Base-by-base conservation (phyloP, 2,113 vertebrate genomes). In the Ptychochromis oligacanthus region DNA sequence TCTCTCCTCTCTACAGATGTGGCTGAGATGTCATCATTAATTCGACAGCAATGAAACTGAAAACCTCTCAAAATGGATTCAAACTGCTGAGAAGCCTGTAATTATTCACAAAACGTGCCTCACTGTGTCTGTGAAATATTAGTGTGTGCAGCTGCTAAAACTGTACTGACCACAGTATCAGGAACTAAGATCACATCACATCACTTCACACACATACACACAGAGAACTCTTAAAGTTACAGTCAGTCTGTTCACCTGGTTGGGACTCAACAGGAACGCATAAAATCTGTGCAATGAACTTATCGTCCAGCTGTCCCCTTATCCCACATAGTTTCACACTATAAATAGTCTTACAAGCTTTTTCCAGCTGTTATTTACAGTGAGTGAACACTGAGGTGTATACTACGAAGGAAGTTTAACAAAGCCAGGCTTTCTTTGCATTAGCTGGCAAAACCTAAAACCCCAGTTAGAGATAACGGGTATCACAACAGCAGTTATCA, bases 221-320 rank as follows among this genome's bases (percentile, higher is more conserved):
- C 40, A 70, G 18, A 55, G 9, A 56, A 40, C 85, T 89, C 91
- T 93, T 94, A 94, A 94, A 94, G 93, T 85, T 43, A 87, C 91
- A 92, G 88, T 36, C 91, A 92, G 88, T 36, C 64, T 52, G 56
- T 57, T 72, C 79, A 81, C 74, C 43, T 80, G 79, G 7, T 52
- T 24, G 15, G 15, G 38, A 28, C 46, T 77, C 7, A 20, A 20
- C 31, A 18, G 18, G 46, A 49, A 49, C 40, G 2, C 9, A 43
- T 43, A 20, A 34, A 61, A 0, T 36, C 59, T 61, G 36, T 38
- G 52, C n/a, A 20, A 9, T 20, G 18, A 54, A 17, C 3, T 54
- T 20, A 18, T 52, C 15, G 7, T 52, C 17, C 49, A 6, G 14
- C 14, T 17, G 7, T 52, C 49, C 49, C 49, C 5, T 52, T 15